phyloP scores from a whole-genome alignment of 37 sponge, comb jelly and placozoan genomes.

The Theonella swinhoei region DNA sequence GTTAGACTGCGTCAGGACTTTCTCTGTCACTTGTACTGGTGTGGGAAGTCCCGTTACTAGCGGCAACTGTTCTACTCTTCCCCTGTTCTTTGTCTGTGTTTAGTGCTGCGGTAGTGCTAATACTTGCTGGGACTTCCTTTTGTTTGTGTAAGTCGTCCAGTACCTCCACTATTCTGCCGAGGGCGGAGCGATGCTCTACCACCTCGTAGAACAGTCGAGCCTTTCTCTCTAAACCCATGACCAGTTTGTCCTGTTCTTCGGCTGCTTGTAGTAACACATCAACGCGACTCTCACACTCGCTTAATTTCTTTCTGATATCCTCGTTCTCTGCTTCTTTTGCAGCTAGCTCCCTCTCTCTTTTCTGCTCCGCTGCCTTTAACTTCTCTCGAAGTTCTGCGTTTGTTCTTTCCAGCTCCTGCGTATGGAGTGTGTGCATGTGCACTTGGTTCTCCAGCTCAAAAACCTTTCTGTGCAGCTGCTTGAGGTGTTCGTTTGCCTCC shows the following conservation, averaged over 20 bases:
- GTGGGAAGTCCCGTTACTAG: not conserved
- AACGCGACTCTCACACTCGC: conserved; percentile 42
- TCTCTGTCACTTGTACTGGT: no score
- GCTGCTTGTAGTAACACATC: conserved; percentile 42
- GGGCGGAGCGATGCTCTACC: conserved; percentile 43
- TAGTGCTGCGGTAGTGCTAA: not conserved
- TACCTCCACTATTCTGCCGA: conserved; percentile 26
- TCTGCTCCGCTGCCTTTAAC: conserved; percentile 13
- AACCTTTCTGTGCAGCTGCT: conserved; percentile 67
- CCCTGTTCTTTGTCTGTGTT: not conserved
- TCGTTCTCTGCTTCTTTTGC: conserved; percentile 18
- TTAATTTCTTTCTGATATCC: conserved; percentile 21
- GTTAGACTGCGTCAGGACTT: no score
- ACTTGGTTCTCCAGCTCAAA: conserved; percentile 77
- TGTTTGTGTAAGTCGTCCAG: conserved; percentile 41
- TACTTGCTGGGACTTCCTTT: not conserved
- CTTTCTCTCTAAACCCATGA: conserved; percentile 49
- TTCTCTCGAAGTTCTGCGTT: conserved; percentile 41
- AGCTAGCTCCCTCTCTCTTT: not conserved
- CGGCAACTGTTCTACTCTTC: not conserved
- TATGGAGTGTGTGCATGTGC: conserved; percentile 61
- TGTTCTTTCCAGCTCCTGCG: conserved; percentile 54
- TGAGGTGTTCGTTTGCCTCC: conserved; percentile 82
- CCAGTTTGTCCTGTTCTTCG: conserved; percentile 42
- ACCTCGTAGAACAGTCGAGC: conserved; percentile 67